phyloP scores from a whole-genome alignment of 2,113 vertebrate genomes.

The Ciconia boyciana region DNA sequence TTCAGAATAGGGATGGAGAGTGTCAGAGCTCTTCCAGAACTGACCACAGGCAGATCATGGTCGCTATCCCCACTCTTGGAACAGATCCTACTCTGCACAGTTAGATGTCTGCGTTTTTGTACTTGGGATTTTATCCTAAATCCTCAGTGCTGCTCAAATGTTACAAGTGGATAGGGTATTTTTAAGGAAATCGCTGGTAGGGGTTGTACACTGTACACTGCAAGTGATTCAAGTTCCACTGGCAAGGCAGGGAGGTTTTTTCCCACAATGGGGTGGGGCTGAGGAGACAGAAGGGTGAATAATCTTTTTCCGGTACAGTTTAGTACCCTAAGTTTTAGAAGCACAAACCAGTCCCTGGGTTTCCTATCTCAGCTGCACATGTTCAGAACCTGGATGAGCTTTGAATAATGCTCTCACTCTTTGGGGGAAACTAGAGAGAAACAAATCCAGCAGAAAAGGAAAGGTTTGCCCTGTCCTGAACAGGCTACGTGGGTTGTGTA shows the following conservation, averaged over 20 bases:
- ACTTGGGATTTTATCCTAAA: background rate
- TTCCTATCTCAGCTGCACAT: background rate
- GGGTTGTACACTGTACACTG: background rate
- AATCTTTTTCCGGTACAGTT: background rate
- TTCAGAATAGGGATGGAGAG: background rate
- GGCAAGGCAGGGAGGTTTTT: background rate
- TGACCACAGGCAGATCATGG: background rate
- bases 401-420: background rate
- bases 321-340: background rate
- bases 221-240: background rate
- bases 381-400: background rate
- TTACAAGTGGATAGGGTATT: background rate
- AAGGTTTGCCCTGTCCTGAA: background rate
- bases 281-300: background rate
- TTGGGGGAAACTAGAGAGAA: background rate
- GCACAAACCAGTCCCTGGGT: background rate
- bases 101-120: background rate
- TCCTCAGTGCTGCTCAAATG: background rate
- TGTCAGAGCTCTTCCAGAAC: background rate
- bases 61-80: background rate
- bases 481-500: background rate
- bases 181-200: background rate
- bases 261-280: background rate
- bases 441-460: background rate
- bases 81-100: background rate